Base-by-base conservation (phyloP, 2,113 vertebrate genomes). In the Rutilus rutilus region DNA sequence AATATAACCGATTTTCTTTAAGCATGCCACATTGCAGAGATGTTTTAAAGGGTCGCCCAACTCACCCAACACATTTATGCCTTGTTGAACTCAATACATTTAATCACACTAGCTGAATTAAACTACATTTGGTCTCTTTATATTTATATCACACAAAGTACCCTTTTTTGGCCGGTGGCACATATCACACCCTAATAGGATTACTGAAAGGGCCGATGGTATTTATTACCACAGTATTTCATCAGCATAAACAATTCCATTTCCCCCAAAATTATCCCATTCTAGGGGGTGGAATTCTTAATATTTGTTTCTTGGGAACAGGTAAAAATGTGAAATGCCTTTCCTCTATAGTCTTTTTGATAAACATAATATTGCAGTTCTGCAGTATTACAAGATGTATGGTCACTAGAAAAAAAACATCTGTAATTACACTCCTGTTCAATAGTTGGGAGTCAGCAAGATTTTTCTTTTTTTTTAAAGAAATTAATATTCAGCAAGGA, bases 71-170 rank as follows among this genome's bases (percentile, higher is more conserved):
- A n/a, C 23, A 84, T 74, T 86, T 83, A 86, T 82, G 83, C 52
- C 60, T 30, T 39, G 62, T 83, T 75, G 21, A 62, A 82, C 36
- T 25, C 47, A 86, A 83, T 79, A 87, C 67, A 84, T 77, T 23
- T 33, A 33, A 33, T 33, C 15, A 62, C 23, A 25, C n/a, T 62
- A 62, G 27, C 27, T 33, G 10, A 36, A 67, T 54, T 7, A 54
- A 21, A 19, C 6, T 21, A 54, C 17, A 15, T 67, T 33, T 17
- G 12, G 64, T 33, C 30, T 67, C 25, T 42, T 9, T 9, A 42
- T 8, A 42, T 42, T 30, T 52, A 73, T n/a, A n/a, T n/a, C 39
- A 74, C 36, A 45, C 71, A 25, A 74, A 47, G 23, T 3, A 47
- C 42, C 7, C 69, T 25, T 74, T 74, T 62, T 47, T 25, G 42